Percentiles rank a stretch among this genome's conserved stretches.
These are phyloP conservation scores for Scelioninae gen. 2 DNA, from an alignment of 2,888 invertebrate genomes.

Conservation along the genomic window DNA sequence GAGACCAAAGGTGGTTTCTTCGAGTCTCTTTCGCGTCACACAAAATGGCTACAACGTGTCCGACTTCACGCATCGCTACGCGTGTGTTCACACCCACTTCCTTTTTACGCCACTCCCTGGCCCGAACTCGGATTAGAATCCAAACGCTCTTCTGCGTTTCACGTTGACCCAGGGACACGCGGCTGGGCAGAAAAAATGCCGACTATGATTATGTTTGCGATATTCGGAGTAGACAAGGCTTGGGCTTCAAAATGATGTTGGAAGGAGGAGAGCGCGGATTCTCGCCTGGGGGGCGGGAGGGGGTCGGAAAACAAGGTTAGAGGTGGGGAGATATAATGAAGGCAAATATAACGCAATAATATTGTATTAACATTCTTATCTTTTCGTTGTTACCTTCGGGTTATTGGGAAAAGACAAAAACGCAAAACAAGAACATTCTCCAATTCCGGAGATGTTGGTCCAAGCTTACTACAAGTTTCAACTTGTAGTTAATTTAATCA, in stretches of 20 bases:
- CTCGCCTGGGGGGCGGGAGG: background rate
- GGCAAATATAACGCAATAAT: no score
- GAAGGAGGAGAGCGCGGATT: background rate
- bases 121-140: conserved; percentile 64
- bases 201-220: background rate
- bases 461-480: conserved; percentile 21
- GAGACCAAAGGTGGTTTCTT: conserved; percentile 68
- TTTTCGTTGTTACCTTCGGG: conserved; percentile 27
- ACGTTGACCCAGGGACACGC: no score
- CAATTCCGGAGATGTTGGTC: no score
- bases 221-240: background rate
- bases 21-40: conserved; percentile 63
- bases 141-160: no score
- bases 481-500: conserved; percentile 17
- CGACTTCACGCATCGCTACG: conserved; percentile 73
- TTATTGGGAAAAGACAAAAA: conserved; percentile 1
- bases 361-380: conserved; percentile 23
- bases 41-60: conserved; percentile 70
- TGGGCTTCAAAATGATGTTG: background rate
- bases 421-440: no score
- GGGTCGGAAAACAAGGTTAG: background rate
- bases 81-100: conserved; percentile 75
- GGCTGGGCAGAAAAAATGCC: background rate
- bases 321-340: conserved; percentile 1
- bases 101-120: conserved; percentile 75